phyloP scores from a whole-genome alignment of 2,888 invertebrate genomes.

The Incurvaria masculella region DNA sequence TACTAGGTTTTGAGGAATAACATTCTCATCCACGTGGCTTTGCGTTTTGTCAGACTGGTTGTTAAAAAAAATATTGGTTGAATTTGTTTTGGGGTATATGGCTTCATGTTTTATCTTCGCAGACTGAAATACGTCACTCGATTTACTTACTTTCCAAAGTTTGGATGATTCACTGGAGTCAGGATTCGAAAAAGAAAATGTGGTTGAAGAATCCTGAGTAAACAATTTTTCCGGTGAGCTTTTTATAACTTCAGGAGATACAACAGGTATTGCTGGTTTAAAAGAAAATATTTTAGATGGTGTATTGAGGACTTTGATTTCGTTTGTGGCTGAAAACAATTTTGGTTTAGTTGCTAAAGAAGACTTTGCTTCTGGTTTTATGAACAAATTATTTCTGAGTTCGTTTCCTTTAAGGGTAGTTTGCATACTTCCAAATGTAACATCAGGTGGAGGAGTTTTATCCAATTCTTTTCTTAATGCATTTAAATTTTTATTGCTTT shows the following conservation, averaged over 20 bases:
- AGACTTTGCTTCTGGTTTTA: slow-evolving; percentile 24
- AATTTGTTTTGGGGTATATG: too few species aligned
- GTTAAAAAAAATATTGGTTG: too few species aligned
- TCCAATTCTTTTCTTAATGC: slow-evolving; percentile 34
- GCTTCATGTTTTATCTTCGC: too few species aligned
- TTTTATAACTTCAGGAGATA: slow-evolving; percentile 28
- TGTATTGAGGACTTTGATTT: background rate
- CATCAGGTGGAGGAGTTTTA: slow-evolving; percentile 28
- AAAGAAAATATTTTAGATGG: slow-evolving; percentile 31
- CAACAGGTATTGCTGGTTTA: slow-evolving; percentile 39
- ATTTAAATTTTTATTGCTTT: slow-evolving; percentile 39
- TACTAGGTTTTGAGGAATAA: too few species aligned
- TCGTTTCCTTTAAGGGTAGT: slow-evolving; percentile 17
- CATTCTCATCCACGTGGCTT: too few species aligned
- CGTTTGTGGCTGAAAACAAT: slow-evolving; percentile 12
- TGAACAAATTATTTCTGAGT: slow-evolving; percentile 20
- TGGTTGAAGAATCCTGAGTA: slow-evolving; percentile 23
- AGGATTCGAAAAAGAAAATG: slow-evolving; percentile 44
- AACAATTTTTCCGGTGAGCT: slow-evolving; percentile 34
- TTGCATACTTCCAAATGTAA: slow-evolving; percentile 19
- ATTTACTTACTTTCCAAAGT: too few species aligned
- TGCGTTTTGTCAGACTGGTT: too few species aligned
- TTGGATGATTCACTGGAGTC: slow-evolving; percentile 19
- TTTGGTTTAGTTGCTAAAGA: slow-evolving; percentile 3
- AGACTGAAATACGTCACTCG: too few species aligned